Evolutionary conservation across 2,888 invertebrate genomes (phyloP).

Genomic region (Melikaiella ostensackeni): DNA sequence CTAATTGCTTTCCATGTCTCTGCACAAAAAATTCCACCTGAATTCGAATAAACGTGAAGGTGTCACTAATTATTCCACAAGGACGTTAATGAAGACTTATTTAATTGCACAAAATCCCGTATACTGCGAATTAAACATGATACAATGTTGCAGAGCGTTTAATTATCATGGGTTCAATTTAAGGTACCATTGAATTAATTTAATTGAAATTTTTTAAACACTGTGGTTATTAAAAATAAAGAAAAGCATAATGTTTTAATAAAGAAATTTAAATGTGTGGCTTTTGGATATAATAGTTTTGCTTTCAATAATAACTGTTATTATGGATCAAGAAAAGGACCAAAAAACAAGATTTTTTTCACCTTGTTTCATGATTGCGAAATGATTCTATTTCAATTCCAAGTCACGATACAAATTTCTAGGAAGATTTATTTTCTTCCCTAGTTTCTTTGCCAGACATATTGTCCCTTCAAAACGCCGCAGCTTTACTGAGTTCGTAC

Average conservation of each 20-base stretch:
- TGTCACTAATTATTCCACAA: slow-evolving; percentile 58
- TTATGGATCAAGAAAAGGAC: neutral
- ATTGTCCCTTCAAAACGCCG: slow-evolving; percentile 11
- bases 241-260: too few species aligned
- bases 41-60: slow-evolving; percentile 56
- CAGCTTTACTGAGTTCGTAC: slow-evolving; percentile 47
- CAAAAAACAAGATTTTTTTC: neutral
- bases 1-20: slow-evolving; percentile 75
- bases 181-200: neutral
- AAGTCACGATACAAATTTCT: neutral
- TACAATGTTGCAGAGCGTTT: neutral
- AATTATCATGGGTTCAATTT: neutral
- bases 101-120: neutral
- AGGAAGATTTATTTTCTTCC: slow-evolving; percentile 10
- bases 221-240: too few species aligned
- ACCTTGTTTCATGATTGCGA: neutral
- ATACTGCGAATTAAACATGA: neutral
- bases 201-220: neutral
- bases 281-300: too few species aligned
- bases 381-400: slow-evolving; percentile 20
- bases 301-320: too few species aligned
- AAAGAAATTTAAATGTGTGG: too few species aligned
- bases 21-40: slow-evolving; percentile 68
- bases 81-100: slow-evolving; percentile 17
- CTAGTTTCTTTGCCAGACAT: neutral